These are phyloP conservation scores for Caenorhabditis latens DNA, from an alignment of 1,140 invertebrate genomes.

Conservation along the genomic window DNA sequence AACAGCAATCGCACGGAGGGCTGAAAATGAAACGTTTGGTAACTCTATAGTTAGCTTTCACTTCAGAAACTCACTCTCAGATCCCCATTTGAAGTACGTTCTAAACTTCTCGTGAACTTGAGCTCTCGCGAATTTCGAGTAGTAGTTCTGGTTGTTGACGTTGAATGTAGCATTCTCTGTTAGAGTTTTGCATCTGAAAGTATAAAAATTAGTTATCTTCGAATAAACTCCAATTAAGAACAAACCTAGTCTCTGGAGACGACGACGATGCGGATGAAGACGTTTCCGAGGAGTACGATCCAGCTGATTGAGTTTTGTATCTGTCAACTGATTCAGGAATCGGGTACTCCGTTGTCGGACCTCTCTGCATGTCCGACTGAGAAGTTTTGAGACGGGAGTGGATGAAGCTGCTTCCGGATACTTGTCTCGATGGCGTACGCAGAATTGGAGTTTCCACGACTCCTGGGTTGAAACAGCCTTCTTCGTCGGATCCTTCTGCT, in stretches of 20 bases:
- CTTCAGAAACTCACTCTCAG: neutral
- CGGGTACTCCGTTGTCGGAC: neutral
- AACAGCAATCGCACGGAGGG: neutral
- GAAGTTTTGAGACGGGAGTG: neutral
- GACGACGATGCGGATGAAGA: neutral
- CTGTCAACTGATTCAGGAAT: neutral
- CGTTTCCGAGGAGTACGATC: too few relatives aligned
- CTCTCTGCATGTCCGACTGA: neutral
- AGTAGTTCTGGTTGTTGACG: neutral
- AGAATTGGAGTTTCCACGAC: neutral
- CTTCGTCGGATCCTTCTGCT: neutral
- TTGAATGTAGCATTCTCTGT: neutral
- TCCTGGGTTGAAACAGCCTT: neutral
- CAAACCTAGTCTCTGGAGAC: neutral
- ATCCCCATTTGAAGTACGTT: slow-evolving; percentile 4
- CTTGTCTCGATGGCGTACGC: neutral
- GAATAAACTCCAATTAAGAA: neutral
- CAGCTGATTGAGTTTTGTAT: neutral
- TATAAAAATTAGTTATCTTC: neutral
- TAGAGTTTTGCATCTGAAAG: neutral
- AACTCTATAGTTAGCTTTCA: neutral
- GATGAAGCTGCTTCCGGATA: neutral
- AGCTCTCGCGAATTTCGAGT: slow-evolving; percentile 3
- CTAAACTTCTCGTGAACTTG: slow-evolving; percentile 31
- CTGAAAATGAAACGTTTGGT: slow-evolving; percentile 12